Evolutionary conservation across 2,888 invertebrate genomes (phyloP), one percentile per base, ranked within the genome.

Genomic region (Troides aeacus): DNA sequence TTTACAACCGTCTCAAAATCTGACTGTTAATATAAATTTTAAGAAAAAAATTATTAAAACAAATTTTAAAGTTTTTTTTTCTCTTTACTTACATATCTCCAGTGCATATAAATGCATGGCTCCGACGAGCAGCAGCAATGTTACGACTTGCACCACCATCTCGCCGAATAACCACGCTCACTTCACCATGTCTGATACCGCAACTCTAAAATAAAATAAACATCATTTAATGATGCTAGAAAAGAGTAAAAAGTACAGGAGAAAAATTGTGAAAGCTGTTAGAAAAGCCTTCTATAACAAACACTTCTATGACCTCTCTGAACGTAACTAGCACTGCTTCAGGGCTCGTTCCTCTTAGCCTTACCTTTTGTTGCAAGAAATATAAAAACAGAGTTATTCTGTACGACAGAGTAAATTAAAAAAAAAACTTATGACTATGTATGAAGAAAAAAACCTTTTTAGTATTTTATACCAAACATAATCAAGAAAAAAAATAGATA

Each of bases 1-100:
- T 10, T 39, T 39, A 39, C 39, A 39, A 39, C 39, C 50, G 17
- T 50, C 4, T 50, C 5, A 50, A 50, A 15, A 50, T 50, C 17
- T 50, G 50, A 5, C 50, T 4, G 15, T 17, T 18, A 50, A 1
- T 17, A 18, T 50, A 18, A 50, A 50, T 18, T 50, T 50, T 50
- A 50, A 50, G 5, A 50, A 5, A 12, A 15, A 50, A 17, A 4
- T 30, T 30, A 17, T 15, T 50, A 17, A 50, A 50, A 17, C 2
- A 3, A 18, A 15, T 39, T 39, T 8, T 10, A 39, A 17, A 17
- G 50, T 50, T 17, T 50, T 50, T 21, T 17, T 50, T 12, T 17
- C n/a, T n/a, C n/a, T 24, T 30, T 73, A 91, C 92, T 90, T 72
- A 92, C 92, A 91, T 81, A 88, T 87, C 75, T 92, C 92, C 65